A percentile compares a stretch with the other conserved stretches of the same genome.
Evolutionary conservation across 2,888 invertebrate species (phyloP).

Genomic region (Pinctada fucata): DNA sequence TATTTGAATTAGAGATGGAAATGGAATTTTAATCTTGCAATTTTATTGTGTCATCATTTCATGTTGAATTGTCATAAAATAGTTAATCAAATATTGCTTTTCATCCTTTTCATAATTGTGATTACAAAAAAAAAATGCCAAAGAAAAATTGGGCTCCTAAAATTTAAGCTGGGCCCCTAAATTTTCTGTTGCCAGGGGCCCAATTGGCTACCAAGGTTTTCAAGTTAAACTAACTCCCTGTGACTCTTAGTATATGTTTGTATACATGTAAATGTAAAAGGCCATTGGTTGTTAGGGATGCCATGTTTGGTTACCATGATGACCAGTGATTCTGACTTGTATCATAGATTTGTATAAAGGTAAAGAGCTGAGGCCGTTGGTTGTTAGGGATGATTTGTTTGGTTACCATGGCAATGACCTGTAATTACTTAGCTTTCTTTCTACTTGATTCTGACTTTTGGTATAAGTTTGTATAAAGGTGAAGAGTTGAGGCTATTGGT

Average conservation of each 20-base stretch:
- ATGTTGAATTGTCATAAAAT: too few relatives aligned
- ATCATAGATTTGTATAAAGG: slow-evolving; percentile 81
- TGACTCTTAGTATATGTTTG: slow-evolving; percentile 81
- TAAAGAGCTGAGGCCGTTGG: slow-evolving; percentile 83
- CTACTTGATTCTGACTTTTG: slow-evolving; percentile 79
- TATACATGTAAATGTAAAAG: slow-evolving; percentile 83
- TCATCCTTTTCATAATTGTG: too few relatives aligned
- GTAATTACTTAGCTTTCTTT: slow-evolving; percentile 82
- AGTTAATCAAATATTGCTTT: too few relatives aligned
- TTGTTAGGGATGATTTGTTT: slow-evolving; percentile 84
- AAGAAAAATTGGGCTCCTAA: too few relatives aligned
- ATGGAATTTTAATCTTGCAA: too few relatives aligned
- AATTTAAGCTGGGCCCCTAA: too few relatives aligned
- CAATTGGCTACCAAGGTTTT: too few relatives aligned
- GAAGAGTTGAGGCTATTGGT: slow-evolving; percentile 83
- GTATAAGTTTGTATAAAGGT: slow-evolving; percentile 82
- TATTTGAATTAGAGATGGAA: too few relatives aligned
- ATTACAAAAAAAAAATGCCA: too few relatives aligned
- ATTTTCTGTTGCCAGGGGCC: too few relatives aligned
- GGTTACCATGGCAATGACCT: slow-evolving; percentile 84
- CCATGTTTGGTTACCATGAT: slow-evolving; percentile 86
- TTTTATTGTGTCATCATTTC: too few relatives aligned
- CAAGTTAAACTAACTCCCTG: too few relatives aligned
- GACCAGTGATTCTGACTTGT: slow-evolving; percentile 81
- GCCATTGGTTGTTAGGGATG: slow-evolving; percentile 82